These are phyloP conservation scores for Erinaceus europaeus DNA, from an alignment of 2,113 vertebrate genomes.

Conservation along the genomic window DNA sequence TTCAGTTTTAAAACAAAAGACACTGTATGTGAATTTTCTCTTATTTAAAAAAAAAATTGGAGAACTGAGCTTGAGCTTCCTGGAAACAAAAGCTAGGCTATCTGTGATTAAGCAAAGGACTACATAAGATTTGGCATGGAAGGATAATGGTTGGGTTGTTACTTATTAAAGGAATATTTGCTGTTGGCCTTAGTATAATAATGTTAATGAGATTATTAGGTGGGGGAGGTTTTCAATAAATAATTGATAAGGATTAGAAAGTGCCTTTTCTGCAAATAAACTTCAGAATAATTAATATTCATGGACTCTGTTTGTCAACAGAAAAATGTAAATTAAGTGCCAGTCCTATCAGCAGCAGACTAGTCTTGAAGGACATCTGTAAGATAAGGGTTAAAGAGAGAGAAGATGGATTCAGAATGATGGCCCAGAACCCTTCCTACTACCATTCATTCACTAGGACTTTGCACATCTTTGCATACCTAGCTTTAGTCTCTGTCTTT, in stretches of 20 bases:
- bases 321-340: conserved; percentile 87
- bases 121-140: conserved; percentile 49
- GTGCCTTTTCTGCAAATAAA: conserved; percentile 87
- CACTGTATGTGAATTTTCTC: neutral
- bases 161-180: conserved; percentile 66
- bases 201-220: conserved; percentile 86
- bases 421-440: conserved; percentile 82
- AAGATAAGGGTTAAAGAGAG: conserved; percentile 88
- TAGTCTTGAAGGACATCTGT: conserved; percentile 88
- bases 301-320: conserved; percentile 92
- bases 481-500: conserved; percentile 70
- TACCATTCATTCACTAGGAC: conserved; percentile 82
- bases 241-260: conserved; percentile 93
- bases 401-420: conserved; percentile 83
- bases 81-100: neutral
- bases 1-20: neutral
- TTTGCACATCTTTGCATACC: conserved; percentile 67
- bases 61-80: neutral
- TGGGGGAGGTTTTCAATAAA: conserved; percentile 88
- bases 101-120: neutral
- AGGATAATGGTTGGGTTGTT: conserved; percentile 44
- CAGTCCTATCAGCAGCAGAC: conserved; percentile 86
- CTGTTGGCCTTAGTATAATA: conserved; percentile 75
- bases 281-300: conserved; percentile 94
- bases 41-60: neutral